Conservation (phyloP, 2,113 vertebrate genomes). For the Elephantulus edwardii region DNA sequence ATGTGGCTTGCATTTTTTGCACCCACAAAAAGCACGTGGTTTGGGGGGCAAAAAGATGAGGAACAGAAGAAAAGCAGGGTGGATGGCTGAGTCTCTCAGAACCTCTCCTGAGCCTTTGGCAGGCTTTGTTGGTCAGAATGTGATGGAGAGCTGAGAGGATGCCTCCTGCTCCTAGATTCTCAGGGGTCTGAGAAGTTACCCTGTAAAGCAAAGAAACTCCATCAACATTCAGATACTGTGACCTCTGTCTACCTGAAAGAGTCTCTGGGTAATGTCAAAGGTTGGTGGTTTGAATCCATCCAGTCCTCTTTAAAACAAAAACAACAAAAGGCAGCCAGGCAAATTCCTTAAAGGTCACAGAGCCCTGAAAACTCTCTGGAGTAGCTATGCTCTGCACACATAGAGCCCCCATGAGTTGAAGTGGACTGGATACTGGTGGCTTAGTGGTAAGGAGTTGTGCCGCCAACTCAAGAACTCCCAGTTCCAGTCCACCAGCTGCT, state of each 20-base stretch:
- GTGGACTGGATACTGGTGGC: not conserved
- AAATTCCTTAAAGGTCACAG: not conserved
- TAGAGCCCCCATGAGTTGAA: not conserved
- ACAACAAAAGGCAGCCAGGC: no score
- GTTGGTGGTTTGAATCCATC: not conserved
- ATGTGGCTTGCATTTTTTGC: not conserved
- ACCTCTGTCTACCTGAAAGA: not conserved
- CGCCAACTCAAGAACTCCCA: no score
- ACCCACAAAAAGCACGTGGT: not conserved
- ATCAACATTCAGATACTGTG: rapidly evolving
- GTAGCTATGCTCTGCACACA: not conserved
- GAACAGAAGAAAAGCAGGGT: not conserved
- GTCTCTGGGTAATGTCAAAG: not conserved
- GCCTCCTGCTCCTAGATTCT: rapidly evolving
- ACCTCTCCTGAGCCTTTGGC: not conserved
- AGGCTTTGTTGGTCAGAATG: not conserved
- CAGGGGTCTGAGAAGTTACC: rapidly evolving
- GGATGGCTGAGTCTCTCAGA: rapidly evolving
- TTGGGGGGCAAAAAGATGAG: not conserved
- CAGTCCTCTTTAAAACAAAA: not conserved
- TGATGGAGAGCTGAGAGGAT: not conserved
- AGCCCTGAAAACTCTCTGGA: not conserved
- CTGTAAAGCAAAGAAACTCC: rapidly evolving
- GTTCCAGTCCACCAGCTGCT: no score
- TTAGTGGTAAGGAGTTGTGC: no score